These are phyloP conservation scores for Leptinotarsa undecemlineata DNA, from an alignment of 1,140 invertebrate genomes.

Conservation along the genomic window DNA sequence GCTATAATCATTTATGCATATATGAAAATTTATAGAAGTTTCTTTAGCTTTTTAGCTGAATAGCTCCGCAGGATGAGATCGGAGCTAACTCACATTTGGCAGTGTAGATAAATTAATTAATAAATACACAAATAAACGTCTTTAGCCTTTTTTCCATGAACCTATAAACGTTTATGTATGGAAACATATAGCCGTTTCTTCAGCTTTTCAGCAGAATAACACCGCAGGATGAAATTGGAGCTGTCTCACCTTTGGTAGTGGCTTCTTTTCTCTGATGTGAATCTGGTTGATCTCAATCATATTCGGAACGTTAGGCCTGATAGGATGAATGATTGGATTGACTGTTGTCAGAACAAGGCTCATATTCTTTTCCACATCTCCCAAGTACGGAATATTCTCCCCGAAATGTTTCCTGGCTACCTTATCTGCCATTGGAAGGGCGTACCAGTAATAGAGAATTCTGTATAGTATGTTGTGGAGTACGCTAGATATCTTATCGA, in stretches of 20 bases:
- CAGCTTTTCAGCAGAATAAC: too few species aligned
- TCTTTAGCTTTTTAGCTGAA: too few species aligned
- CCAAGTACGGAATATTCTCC: slow-evolving; percentile 52
- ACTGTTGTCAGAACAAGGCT: slow-evolving; percentile 60
- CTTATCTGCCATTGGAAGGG: slow-evolving; percentile 43
- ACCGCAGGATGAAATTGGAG: too few species aligned
- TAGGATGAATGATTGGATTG: slow-evolving; percentile 54
- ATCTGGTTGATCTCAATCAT: slow-evolving; percentile 57
- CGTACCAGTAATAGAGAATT: slow-evolving; percentile 29
- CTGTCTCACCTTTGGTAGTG: slow-evolving; percentile 44
- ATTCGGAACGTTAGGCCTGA: slow-evolving; percentile 55
- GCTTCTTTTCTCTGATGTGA: slow-evolving; percentile 53
- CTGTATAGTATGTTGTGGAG: slow-evolving; percentile 26
- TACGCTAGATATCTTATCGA: slow-evolving; percentile 17
- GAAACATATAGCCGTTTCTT: too few species aligned
- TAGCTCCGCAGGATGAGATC: too few species aligned
- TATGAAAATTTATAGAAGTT: too few species aligned
- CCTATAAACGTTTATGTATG: too few species aligned
- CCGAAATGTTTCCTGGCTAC: slow-evolving; percentile 54
- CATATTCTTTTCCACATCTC: slow-evolving; percentile 57
- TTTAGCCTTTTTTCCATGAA: too few species aligned
- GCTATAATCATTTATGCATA: too few species aligned
- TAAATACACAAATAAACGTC: too few species aligned
- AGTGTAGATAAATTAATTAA: too few species aligned
- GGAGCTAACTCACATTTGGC: too few species aligned